A percentile compares a stretch with the other conserved stretches of the same genome.
These are phyloP conservation scores for Diabrotica balteata DNA, from an alignment of 2,888 invertebrate species.

Conservation along the genomic window DNA sequence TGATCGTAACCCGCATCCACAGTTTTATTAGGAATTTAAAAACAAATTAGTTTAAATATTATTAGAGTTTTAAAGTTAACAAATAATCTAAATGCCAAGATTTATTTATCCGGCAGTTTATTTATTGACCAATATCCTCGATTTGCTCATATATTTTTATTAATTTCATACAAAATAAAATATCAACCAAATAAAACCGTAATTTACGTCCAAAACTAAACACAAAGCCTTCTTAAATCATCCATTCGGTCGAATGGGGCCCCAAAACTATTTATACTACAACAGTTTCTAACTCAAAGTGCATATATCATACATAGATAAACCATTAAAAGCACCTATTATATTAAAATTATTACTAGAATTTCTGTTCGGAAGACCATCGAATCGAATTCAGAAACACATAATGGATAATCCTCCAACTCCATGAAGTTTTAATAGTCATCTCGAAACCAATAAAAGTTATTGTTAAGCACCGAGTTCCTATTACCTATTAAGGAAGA, in stretches of 20 bases:
- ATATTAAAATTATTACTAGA: slow-evolving; percentile 13
- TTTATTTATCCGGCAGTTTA: too few species aligned
- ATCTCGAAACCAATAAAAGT: slow-evolving; percentile 17
- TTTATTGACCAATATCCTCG: too few species aligned
- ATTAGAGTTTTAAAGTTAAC: too few species aligned
- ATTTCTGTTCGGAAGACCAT: slow-evolving; percentile 1
- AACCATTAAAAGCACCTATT: slow-evolving; percentile 15
- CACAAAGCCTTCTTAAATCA: slow-evolving; percentile 1
- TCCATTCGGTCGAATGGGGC: not conserved
- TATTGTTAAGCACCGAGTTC: slow-evolving; percentile 18
- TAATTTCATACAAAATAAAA: too few species aligned
- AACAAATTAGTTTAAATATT: too few species aligned
- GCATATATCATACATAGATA: slow-evolving; percentile 16
- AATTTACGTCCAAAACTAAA: not conserved
- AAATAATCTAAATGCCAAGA: too few species aligned
- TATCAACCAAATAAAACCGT: too few species aligned
- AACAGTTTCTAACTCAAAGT: slow-evolving; percentile 6
- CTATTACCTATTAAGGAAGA: slow-evolving; percentile 13
- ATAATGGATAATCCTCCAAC: not conserved
- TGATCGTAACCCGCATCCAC: too few species aligned
- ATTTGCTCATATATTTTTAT: too few species aligned
- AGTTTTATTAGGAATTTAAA: too few species aligned
- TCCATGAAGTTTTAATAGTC: slow-evolving; percentile 22
- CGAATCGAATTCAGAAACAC: slow-evolving; percentile 15
- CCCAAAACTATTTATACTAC: slow-evolving; percentile 4